Percentiles rank a stretch among this genome's conserved stretches.
Evolutionary conservation across 2,888 invertebrate genomes (phyloP).

Genomic region (Netelia melanura): DNA sequence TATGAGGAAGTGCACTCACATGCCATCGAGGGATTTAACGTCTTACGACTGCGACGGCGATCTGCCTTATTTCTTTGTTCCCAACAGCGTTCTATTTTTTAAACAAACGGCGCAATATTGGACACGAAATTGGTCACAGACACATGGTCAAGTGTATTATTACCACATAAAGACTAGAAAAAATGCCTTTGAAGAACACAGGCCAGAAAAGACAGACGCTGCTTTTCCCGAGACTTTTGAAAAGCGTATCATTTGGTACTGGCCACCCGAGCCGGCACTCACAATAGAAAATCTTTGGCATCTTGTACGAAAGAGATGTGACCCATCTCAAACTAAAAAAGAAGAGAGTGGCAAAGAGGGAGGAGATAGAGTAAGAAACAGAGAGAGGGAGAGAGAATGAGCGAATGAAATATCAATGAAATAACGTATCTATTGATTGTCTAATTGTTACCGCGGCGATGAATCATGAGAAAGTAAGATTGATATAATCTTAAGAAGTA

Average conservation of each 20-base stretch:
- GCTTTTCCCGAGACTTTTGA: constrained; percentile 74
- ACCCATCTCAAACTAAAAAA: neutral
- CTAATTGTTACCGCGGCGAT: neutral
- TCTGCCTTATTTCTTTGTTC: constrained; percentile 74
- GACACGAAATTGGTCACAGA: too few relatives aligned
- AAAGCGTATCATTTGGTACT: constrained; percentile 77
- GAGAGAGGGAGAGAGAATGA: neutral
- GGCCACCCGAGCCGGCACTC: constrained; percentile 71
- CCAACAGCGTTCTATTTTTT: constrained; percentile 77
- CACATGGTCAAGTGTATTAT: constrained; percentile 70
- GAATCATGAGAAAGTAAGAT: neutral
- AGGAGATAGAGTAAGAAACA: neutral
- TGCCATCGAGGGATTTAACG: constrained; percentile 34
- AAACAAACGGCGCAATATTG: constrained; percentile 73
- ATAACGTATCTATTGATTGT: neutral
- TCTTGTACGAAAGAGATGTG: constrained; percentile 56
- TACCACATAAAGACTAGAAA: constrained; percentile 68
- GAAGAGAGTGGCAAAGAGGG: neutral
- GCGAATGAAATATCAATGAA: neutral
- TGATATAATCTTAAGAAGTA: neutral
- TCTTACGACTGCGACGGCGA: constrained; percentile 59
- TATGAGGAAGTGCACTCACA: constrained; percentile 49
- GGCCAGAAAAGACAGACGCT: constrained; percentile 72
- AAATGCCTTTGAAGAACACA: constrained; percentile 68
- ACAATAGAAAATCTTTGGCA: constrained; percentile 68